A percentile compares a stretch with the other conserved stretches of the same genome.
These are phyloP conservation scores for Zosterops hypoxanthus DNA, from an alignment of 2,113 vertebrate genomes.

Conservation along the genomic window DNA sequence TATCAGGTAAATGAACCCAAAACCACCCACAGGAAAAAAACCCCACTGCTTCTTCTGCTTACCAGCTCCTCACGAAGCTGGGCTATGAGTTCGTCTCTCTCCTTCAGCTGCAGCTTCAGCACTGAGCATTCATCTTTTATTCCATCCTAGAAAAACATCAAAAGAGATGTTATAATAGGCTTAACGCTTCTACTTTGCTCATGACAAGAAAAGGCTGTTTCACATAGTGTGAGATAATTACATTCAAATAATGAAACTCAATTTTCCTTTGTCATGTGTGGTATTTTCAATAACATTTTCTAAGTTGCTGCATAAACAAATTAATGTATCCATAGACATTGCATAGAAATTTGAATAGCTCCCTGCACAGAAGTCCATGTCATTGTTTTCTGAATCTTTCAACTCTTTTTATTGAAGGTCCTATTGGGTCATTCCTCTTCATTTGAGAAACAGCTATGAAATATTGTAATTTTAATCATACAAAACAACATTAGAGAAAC, in stretches of 20 bases:
- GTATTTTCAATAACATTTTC: conserved; percentile 60
- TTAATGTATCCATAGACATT: conserved; percentile 21
- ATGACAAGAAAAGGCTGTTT: conserved; percentile 65
- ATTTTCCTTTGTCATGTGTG: conserved; percentile 42
- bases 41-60: conserved; percentile 51
- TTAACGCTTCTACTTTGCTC: conserved; percentile 55
- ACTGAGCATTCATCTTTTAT: conserved; percentile 87
- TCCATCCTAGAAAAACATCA: conserved; percentile 85
- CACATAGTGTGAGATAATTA: conserved; percentile 61
- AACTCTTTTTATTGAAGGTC: conserved; percentile 13
- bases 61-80: conserved; percentile 93
- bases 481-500: conserved; percentile 13
- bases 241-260: conserved; percentile 63
- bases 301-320: conserved; percentile 62
- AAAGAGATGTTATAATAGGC: conserved; percentile 66
- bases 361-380: conserved; percentile 10
- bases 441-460: conserved; percentile 19
- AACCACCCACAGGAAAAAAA: fast-evolving
- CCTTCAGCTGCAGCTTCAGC: conserved; percentile 88
- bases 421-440: not conserved
- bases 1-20: not conserved
- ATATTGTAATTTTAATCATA: not conserved
- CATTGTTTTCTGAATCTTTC: conserved; percentile 11
- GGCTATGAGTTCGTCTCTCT: conserved; percentile 91
- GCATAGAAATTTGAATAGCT: conserved; percentile 21